A percentile compares a stretch with the other conserved stretches of the same genome.
phyloP scores from a whole-genome alignment of 2,113 vertebrate genomes.

The Carassius carassius region DNA sequence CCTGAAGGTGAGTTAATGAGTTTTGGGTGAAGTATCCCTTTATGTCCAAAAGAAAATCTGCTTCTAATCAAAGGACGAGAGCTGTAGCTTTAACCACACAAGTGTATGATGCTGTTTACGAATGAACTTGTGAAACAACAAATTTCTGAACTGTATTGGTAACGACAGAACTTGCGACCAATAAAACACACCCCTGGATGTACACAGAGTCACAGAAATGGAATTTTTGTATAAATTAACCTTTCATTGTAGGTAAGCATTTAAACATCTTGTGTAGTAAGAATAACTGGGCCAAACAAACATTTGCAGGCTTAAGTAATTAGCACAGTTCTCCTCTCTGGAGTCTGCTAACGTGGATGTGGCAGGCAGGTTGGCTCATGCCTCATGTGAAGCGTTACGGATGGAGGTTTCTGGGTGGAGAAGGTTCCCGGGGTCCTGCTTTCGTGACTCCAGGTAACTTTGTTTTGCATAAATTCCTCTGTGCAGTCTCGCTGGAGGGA shows the following conservation, averaged over 20 bases:
- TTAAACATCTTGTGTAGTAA: too few relatives aligned
- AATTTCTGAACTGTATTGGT: not conserved
- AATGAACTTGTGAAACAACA: not conserved
- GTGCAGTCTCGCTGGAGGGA: slow-evolving; percentile 45
- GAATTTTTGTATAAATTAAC: not conserved
- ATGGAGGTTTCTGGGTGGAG: slow-evolving; percentile 8
- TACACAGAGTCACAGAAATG: not conserved
- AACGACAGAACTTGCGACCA: not conserved
- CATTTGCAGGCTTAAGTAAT: too few relatives aligned
- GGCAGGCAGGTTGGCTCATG: slow-evolving; percentile 69
- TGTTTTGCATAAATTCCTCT: slow-evolving; percentile 48
- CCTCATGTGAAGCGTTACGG: slow-evolving; percentile 19
- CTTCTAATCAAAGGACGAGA: not conserved
- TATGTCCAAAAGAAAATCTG: not conserved
- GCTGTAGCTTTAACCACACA: not conserved
- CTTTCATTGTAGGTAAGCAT: too few relatives aligned
- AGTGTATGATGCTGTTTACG: not conserved
- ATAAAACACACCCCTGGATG: too few relatives aligned
- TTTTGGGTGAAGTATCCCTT: too few relatives aligned
- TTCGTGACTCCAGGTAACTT: slow-evolving; percentile 29
- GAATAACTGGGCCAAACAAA: too few relatives aligned
- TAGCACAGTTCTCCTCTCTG: slow-evolving; percentile 29
- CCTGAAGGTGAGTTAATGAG: too few relatives aligned
- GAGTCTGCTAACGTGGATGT: slow-evolving; percentile 53
- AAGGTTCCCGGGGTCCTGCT: slow-evolving; percentile 15